Conservation (phyloP, 1,140 invertebrate genomes). For the Patella vulgata region DNA sequence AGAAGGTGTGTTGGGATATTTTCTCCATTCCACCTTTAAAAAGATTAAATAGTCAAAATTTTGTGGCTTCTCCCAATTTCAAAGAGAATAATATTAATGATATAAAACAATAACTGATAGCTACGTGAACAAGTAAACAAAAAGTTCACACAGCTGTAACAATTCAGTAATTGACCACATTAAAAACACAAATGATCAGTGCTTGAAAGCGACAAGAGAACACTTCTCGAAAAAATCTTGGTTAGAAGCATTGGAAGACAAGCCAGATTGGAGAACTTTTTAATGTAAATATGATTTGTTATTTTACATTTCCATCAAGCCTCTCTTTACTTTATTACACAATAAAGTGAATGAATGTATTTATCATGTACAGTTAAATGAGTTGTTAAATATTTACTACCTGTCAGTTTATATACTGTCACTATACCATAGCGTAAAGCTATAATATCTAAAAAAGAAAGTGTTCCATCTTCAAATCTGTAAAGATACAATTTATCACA, state of each 20-base stretch:
- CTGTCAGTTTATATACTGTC: constrained; percentile 67
- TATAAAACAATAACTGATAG: not conserved
- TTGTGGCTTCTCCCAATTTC: not conserved
- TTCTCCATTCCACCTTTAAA: constrained; percentile 73
- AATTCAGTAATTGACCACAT: too few species aligned
- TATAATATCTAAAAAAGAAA: constrained; percentile 87
- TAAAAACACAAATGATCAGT: too few species aligned
- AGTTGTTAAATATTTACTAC: too few species aligned
- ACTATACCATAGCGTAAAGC: constrained; percentile 85
- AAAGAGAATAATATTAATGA: constrained; percentile 2
- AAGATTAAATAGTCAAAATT: constrained; percentile 3
- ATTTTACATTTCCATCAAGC: too few species aligned
- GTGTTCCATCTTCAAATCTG: constrained; percentile 95
- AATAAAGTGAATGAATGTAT: too few species aligned
- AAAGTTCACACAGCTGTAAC: not conserved
- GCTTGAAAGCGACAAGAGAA: too few species aligned
- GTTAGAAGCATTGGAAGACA: too few species aligned
- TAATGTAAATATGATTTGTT: too few species aligned
- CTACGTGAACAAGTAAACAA: not conserved
- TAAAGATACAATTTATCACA: constrained; percentile 44
- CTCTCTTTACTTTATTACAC: too few species aligned
- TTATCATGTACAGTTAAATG: too few species aligned
- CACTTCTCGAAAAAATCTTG: too few species aligned
- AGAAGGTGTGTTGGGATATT: constrained; percentile 81
- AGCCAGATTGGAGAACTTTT: too few species aligned